These are phyloP conservation scores for Lethenteron reissneri DNA, from an alignment of 2,113 vertebrate genomes.

Conservation along the genomic window DNA sequence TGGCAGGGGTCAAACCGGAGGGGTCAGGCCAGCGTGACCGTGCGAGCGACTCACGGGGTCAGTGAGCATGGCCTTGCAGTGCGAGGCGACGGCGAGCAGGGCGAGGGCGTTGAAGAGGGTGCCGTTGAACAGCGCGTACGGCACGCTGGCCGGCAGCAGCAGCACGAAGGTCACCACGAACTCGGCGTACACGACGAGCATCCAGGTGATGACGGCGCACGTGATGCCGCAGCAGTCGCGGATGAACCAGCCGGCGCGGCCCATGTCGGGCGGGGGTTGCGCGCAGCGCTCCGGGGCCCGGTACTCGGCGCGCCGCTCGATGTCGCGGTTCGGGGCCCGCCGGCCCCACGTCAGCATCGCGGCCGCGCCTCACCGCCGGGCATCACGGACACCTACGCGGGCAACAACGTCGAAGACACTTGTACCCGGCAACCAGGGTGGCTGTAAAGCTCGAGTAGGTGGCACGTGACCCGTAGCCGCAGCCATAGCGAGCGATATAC, in stretches of 20 bases:
- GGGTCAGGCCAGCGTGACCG: too few relatives aligned
- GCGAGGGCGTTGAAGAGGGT: slow-evolving; percentile 63
- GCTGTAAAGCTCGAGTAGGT: too few relatives aligned
- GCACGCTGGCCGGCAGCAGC: slow-evolving; percentile 43
- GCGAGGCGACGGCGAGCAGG: slow-evolving; percentile 74
- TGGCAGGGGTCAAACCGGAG: too few relatives aligned
- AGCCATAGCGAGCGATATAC: too few relatives aligned
- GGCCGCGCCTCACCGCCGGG: too few relatives aligned
- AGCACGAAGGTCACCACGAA: slow-evolving; percentile 91
- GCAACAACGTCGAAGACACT: too few relatives aligned
- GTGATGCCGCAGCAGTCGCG: slow-evolving; percentile 79
- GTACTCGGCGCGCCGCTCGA: slow-evolving; percentile 78
- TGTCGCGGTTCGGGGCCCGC: slow-evolving; percentile 33
- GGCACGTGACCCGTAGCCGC: too few relatives aligned
- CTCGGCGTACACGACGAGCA: slow-evolving; percentile 82
- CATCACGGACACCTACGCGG: too few relatives aligned
- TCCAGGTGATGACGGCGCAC: slow-evolving; percentile 78
- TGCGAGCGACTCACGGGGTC: slow-evolving; percentile 56
- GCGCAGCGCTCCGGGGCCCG: slow-evolving; percentile 66
- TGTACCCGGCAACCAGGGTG: too few relatives aligned
- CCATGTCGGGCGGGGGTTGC: slow-evolving; percentile 21
- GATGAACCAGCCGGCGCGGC: slow-evolving; percentile 82
- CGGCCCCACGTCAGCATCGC: too few relatives aligned
- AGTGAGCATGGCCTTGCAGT: slow-evolving; percentile 81
- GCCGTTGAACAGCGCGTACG: slow-evolving; percentile 67